Base-by-base conservation (phyloP, 2,113 vertebrate species). In the Regulus satrapa region DNA sequence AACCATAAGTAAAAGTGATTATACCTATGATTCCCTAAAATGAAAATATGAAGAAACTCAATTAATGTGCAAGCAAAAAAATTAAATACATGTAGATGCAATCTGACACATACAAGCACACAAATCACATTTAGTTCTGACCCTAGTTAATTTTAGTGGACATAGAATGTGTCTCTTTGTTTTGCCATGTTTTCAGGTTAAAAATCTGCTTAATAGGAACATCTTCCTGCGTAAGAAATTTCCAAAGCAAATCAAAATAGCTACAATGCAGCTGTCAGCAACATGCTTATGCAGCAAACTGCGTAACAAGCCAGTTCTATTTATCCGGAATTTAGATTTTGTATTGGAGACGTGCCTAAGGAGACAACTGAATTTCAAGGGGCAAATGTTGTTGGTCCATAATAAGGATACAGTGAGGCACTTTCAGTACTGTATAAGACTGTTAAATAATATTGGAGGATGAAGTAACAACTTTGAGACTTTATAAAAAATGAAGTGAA, bases 381-480 rank as follows among this genome's bases (percentile, higher is more conserved):
- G 12, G 4, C 4, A 75, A 84, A 52, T 36, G 7, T 12, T 88
- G 8, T 55, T 79, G 25, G 5, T 13, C 4, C 23, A 9, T 36
- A 48, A 32, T 18, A 67, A 21, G 31, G 23, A 41, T 46, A 15
- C 3, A 28, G 25, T 26, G 24, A 61, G 23, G 8, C 8, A 34
- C 0, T 0, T 52, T 72, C 20, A 40, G 38, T 43, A 32, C 7
- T 54, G 4, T 25, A 5, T n/a, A 32, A 56, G 18, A 67, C 7
- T 46, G 11, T 12, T 41, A 85, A 51, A 31, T 68, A 54, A 72
- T 48, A 62, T 19, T 62, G 21, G 26, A 81, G 12, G 14, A 45
- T 4, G 51, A 88, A 79, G 18, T 26, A 63, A 63, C 43, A 16
- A 31, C 11, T 45, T 61, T 40, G 29, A 41, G 6, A 48, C 40